These are phyloP conservation scores for Protobothrops flavoviridis DNA, from an alignment of 2,113 vertebrate genomes.

Conservation along the genomic window DNA sequence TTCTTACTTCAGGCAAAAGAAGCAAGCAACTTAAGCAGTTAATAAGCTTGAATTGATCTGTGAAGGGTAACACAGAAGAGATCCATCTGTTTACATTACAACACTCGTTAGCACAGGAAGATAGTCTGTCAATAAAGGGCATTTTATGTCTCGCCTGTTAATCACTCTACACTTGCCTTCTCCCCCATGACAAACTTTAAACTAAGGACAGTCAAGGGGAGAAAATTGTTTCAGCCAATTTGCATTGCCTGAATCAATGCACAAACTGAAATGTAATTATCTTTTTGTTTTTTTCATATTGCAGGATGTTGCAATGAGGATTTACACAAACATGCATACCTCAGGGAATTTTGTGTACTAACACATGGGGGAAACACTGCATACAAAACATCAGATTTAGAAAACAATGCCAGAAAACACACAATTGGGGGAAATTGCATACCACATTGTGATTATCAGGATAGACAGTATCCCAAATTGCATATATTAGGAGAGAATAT, in stretches of 20 bases:
- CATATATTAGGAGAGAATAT: background rate
- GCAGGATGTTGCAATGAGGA: background rate
- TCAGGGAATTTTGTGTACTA: background rate
- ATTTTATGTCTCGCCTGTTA: constrained; percentile 17
- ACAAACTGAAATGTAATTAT: background rate
- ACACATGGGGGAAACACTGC: background rate
- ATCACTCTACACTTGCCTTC: background rate
- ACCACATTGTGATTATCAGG: background rate
- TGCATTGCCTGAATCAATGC: background rate
- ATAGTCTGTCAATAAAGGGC: background rate
- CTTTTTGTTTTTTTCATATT: background rate
- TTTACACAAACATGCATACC: background rate
- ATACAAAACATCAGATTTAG: background rate
- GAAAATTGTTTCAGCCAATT: background rate
- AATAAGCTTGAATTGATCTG: constrained; percentile 33
- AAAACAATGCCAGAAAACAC: background rate
- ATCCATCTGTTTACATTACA: constrained; percentile 18
- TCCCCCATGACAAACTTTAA: background rate
- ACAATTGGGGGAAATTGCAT: background rate
- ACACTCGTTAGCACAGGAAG: constrained; percentile 16
- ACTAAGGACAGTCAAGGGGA: background rate
- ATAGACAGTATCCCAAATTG: background rate
- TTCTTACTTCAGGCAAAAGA: constrained; percentile 20
- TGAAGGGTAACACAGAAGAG: constrained; percentile 30
- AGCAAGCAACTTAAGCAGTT: constrained; percentile 4